Evolutionary conservation across 2,797 vertebrate species (phyloP), one percentile per base, ranked within the genome.

Genomic region (Aeoliscus strigatus): DNA sequence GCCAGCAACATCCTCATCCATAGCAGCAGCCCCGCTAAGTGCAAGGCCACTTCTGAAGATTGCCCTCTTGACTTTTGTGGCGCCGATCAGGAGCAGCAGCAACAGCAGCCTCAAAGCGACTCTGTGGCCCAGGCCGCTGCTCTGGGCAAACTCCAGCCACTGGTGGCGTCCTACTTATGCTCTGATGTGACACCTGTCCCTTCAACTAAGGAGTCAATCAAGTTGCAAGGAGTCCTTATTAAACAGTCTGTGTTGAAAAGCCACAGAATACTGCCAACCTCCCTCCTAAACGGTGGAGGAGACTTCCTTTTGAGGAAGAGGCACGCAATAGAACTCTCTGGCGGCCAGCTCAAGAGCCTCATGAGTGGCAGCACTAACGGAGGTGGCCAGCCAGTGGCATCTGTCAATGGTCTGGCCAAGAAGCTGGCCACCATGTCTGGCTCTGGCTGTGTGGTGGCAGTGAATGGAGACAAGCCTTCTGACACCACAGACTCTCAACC

Each of bases 361-460:
- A 94, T 98, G 92, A 92, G 88, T 78, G 67, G 88, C 39, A 90
- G 89, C 74, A 88, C 88, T 52, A 81, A 83, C 72, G 81, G 84
- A 30, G 76, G 83, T 5, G 78, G 89, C 79, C 92, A 86, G 86
- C 90, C 24, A 78, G 91, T 82, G 88, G 89, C 91, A 18, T 93
- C 94, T 23, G 90, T 98, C 27, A 98, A 98, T 21, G 94, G 94
- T 61, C 87, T 97, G 78, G 92, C 94, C 70, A 97, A 94, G 86
- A 97, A 95, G 81, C 80, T 93, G 75, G 88, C 90, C 61, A 91
- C 80, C 3, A 90, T 86, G 78, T 84, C 90, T 7, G 85, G 73
- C 54, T 79, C 91, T 39, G 91, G 92, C 70, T 91, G 87, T 51
- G 81, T 86, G 30, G 77, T 87, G 27, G 80, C 87, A 0, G 79